phyloP scores from a whole-genome alignment of 2,113 vertebrate species.

The Diadophis punctatus region DNA sequence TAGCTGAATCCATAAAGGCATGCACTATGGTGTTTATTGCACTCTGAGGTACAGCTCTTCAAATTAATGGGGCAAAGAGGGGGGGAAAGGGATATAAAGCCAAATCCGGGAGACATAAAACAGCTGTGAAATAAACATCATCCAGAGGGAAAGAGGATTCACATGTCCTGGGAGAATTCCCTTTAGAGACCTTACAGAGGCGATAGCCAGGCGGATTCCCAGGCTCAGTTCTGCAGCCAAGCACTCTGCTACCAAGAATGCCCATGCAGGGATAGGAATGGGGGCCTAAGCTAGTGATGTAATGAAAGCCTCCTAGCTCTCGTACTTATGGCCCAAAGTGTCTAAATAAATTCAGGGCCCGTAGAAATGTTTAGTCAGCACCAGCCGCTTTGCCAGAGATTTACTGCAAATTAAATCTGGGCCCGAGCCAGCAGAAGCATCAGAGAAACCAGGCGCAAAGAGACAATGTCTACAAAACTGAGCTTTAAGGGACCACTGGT shows the following conservation, averaged over 20 bases:
- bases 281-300: background rate
- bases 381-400: slow-evolving; percentile 33
- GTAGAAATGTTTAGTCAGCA: slow-evolving; percentile 48
- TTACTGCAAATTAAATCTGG: slow-evolving; percentile 55
- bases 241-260: background rate
- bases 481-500: background rate
- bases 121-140: background rate
- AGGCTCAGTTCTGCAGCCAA: background rate
- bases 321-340: background rate
- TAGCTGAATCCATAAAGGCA: slow-evolving; percentile 70
- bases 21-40: slow-evolving; percentile 58
- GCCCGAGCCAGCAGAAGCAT: background rate
- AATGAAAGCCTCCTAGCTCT: background rate
- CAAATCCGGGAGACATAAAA: fast-evolving
- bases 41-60: background rate
- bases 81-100: slow-evolving; percentile 27
- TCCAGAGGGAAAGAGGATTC: slow-evolving; percentile 1
- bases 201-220: fast-evolving
- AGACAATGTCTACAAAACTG: background rate
- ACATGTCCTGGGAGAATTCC: background rate
- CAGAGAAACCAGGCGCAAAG: background rate
- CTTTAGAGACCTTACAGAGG: background rate
- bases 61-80: slow-evolving; percentile 52
- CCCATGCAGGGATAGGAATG: fast-evolving
- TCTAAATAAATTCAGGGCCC: slow-evolving; percentile 34